These are phyloP conservation scores for Salvelinus sp. DNA, from an alignment of 2,113 vertebrate species.

Conservation along the genomic window DNA sequence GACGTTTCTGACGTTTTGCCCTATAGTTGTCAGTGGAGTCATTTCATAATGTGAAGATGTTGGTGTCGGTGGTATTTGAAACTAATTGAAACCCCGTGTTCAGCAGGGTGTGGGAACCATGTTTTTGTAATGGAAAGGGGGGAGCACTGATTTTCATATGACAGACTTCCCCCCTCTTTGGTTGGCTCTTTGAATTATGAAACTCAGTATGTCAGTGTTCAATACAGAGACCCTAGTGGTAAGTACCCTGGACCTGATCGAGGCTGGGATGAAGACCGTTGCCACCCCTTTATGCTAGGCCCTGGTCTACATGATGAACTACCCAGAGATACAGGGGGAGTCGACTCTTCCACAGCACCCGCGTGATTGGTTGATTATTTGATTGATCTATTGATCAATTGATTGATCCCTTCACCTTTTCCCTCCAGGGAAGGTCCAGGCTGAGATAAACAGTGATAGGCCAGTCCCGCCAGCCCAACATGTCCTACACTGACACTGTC, in stretches of 20 bases:
- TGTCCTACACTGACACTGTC: constrained; percentile 84
- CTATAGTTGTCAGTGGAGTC: constrained; percentile 5
- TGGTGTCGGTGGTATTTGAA: background rate
- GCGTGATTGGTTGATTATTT: background rate
- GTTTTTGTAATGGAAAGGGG: no score
- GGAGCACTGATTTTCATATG: no score
- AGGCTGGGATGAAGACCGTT: constrained; percentile 87
- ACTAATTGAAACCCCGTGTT: no score
- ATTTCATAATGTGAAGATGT: background rate
- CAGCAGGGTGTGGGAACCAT: no score
- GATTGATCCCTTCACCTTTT: background rate
- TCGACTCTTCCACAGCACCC: background rate
- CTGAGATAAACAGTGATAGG: constrained; percentile 76
- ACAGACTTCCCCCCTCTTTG: no score
- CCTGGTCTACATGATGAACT: constrained; percentile 81
- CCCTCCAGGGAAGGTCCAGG: constrained; percentile 52
- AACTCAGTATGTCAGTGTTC: constrained; percentile 27
- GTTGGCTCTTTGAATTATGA: no score
- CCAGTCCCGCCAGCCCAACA: constrained; percentile 53
- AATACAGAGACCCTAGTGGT: constrained; percentile 74
- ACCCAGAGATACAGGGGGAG: constrained; percentile 85
- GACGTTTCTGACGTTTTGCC: background rate
- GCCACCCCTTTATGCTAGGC: constrained; percentile 86
- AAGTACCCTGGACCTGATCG: constrained; percentile 83
- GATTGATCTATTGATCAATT: background rate